These are phyloP conservation scores for Myotis planiceps DNA, from an alignment of 2,797 vertebrate species.

Conservation along the genomic window DNA sequence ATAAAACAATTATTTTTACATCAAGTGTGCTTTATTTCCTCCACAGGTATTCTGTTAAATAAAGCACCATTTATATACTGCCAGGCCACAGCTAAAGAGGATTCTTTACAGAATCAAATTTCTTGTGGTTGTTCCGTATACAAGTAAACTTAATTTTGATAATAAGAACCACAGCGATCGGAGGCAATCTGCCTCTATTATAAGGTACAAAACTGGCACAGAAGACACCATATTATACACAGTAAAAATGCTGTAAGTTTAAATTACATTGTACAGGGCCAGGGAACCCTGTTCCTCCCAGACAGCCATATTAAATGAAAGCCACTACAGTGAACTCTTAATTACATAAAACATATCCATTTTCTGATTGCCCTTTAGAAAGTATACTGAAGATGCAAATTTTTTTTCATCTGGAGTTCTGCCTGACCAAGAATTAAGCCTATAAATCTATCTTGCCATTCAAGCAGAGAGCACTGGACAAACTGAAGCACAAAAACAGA, in stretches of 20 bases:
- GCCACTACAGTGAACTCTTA: slow-evolving; percentile 93
- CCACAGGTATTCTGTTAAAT: slow-evolving; percentile 98
- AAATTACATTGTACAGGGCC: slow-evolving; percentile 94
- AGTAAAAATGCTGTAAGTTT: slow-evolving; percentile 99
- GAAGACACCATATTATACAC: slow-evolving; percentile 98
- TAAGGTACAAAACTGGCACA: slow-evolving; percentile 99
- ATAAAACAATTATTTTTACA: slow-evolving; percentile 99
- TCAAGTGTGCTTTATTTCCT: slow-evolving; percentile 98
- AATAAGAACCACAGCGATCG: slow-evolving; percentile 96
- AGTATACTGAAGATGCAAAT: slow-evolving; percentile 91
- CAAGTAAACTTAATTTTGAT: slow-evolving; percentile 99
- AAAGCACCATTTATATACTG: slow-evolving; percentile 99
- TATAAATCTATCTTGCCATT: slow-evolving; percentile 92
- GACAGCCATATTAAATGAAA: slow-evolving; percentile 97
- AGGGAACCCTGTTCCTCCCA: slow-evolving; percentile 91
- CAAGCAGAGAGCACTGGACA: slow-evolving; percentile 93
- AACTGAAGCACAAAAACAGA: slow-evolving; percentile 92
- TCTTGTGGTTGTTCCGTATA: slow-evolving; percentile 98
- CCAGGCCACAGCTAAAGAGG: slow-evolving; percentile 98
- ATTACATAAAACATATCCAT: slow-evolving; percentile 93
- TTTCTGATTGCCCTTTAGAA: slow-evolving; percentile 92
- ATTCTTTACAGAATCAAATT: slow-evolving; percentile 99
- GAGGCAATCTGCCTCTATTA: slow-evolving; percentile 94
- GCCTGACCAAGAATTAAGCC: slow-evolving; percentile 90
- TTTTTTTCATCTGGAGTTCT: slow-evolving; percentile 86